These are phyloP conservation scores for Odobenus rosmarus DNA, from an alignment of 2,113 vertebrate species.

Conservation along the genomic window DNA sequence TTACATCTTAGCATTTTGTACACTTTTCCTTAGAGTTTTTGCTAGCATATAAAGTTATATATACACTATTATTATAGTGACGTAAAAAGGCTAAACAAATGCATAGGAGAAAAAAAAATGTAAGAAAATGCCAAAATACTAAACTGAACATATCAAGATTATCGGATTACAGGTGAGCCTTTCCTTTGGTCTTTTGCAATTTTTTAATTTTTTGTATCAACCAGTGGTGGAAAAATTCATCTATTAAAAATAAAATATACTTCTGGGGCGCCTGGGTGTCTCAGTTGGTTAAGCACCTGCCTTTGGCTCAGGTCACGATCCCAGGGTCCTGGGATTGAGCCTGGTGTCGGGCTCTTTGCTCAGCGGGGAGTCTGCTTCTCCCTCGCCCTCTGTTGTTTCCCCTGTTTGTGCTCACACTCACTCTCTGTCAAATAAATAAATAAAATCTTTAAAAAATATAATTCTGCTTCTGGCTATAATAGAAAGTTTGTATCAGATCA, in stretches of 20 bases:
- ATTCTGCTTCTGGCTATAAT: background rate
- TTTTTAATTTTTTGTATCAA: background rate
- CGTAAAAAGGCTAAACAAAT: background rate
- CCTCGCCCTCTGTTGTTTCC: background rate
- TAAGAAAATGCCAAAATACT: conserved; percentile 24
- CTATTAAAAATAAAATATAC: background rate
- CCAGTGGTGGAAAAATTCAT: background rate
- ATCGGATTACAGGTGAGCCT: background rate
- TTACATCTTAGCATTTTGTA: background rate
- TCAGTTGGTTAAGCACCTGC: background rate
- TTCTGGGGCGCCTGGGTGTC: background rate
- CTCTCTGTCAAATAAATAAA: background rate
- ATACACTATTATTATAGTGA: background rate
- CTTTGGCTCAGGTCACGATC: background rate
- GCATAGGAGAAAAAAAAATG: background rate
- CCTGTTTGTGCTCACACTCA: background rate
- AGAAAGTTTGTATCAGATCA: background rate
- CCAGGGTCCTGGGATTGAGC: background rate
- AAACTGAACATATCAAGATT: background rate
- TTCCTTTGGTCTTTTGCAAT: background rate
- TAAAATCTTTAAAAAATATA: background rate
- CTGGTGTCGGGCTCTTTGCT: background rate
- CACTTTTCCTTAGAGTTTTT: background rate
- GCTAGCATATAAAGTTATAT: background rate
- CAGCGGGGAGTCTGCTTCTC: background rate